Evolutionary conservation across 2,113 vertebrate genomes (phyloP).

Genomic region (Cololabis saira): DNA sequence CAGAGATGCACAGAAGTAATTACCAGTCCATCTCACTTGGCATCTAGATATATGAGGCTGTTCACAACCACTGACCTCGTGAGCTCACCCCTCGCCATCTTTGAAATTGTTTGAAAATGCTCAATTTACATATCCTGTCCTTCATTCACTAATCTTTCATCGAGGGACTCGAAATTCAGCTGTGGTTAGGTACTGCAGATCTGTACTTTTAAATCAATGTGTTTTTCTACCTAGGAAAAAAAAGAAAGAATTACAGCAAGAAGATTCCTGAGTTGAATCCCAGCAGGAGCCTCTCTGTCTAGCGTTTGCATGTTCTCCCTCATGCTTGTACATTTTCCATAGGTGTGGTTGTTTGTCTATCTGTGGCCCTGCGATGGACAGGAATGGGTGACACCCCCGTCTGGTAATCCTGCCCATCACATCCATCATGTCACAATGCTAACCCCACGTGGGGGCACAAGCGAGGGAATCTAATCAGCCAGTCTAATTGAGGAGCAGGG

Average conservation of each 20-base stretch:
- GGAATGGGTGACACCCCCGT: conserved; percentile 74
- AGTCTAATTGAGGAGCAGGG: conserved; percentile 82
- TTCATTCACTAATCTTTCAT: conserved; percentile 65
- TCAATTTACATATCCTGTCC: conserved; percentile 75
- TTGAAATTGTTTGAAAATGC: conserved; percentile 69
- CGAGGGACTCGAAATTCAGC: conserved; percentile 22
- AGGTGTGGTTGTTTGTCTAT: background rate
- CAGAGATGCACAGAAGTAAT: conserved; percentile 74
- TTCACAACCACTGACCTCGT: conserved; percentile 69
- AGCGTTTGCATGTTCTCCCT: too few species aligned
- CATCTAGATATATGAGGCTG: conserved; percentile 73
- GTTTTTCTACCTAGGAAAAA: conserved; percentile 22
- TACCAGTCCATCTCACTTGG: conserved; percentile 76
- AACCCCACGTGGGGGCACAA: conserved; percentile 77
- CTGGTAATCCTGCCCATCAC: conserved; percentile 73
- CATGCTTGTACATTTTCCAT: background rate
- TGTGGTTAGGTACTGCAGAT: conserved; percentile 10
- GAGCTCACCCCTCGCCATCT: conserved; percentile 59
- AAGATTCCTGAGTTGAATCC: too few species aligned
- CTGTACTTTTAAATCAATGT: conserved; percentile 10
- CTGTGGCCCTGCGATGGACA: too few species aligned
- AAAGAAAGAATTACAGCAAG: background rate
- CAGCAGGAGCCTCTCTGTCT: too few species aligned
- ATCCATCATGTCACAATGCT: conserved; percentile 79
- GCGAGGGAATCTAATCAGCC: conserved; percentile 84